Percentiles rank a stretch among this genome's conserved stretches.
Evolutionary conservation across 2,797 vertebrate species (phyloP).

Genomic region (Bovichtus diacanthus): DNA sequence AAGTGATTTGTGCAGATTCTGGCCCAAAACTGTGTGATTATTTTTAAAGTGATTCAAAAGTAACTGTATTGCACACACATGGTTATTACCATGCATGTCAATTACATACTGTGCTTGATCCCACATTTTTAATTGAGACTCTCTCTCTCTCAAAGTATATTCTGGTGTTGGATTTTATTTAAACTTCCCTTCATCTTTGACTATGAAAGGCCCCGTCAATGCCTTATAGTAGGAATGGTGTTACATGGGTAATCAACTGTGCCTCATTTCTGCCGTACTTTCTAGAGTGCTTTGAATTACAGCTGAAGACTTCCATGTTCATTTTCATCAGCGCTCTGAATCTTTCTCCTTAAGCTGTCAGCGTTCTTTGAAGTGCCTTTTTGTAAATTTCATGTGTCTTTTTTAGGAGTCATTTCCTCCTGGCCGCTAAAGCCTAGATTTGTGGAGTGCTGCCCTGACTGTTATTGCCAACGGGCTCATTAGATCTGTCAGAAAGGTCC

Average conservation of each 20-base stretch:
- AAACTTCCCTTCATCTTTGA: neutral
- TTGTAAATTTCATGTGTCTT: conserved; percentile 41
- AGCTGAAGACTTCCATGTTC: conserved; percentile 40
- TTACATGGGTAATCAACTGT: conserved; percentile 21
- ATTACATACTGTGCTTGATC: neutral
- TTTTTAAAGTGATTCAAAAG: neutral
- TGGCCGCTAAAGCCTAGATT: conserved; percentile 49
- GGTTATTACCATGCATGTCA: neutral
- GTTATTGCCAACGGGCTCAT: conserved; percentile 63
- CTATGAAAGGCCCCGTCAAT: neutral
- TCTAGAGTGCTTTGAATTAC: conserved; percentile 45
- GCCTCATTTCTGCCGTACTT: conserved; percentile 9
- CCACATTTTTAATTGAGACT: neutral
- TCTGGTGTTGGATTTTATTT: neutral
- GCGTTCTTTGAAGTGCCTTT: conserved; percentile 55
- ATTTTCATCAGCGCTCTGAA: conserved; percentile 46
- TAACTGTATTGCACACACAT: neutral
- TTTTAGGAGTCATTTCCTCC: conserved; percentile 54
- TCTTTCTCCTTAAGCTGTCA: conserved; percentile 16
- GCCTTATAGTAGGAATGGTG: neutral
- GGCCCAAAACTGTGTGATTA: neutral
- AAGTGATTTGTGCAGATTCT: neutral
- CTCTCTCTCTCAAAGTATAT: neutral
- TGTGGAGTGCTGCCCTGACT: conserved; percentile 54
- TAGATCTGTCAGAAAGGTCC: conserved; percentile 56